Conservation (phyloP, 2,113 vertebrate genomes). For the Jacana jacana region DNA sequence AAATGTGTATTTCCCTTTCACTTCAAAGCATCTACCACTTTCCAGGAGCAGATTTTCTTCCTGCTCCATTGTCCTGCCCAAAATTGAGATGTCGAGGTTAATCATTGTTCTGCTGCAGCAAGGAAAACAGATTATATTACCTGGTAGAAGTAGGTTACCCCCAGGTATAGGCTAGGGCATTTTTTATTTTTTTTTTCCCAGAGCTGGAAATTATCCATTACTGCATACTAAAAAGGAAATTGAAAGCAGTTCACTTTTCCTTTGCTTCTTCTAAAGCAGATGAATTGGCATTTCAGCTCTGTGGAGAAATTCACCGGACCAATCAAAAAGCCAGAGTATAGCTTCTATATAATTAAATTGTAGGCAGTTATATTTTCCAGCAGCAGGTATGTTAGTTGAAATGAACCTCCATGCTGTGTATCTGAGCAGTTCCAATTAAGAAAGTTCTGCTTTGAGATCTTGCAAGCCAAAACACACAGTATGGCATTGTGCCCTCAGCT, state of each 20-base stretch:
- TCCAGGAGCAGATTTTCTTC: background rate
- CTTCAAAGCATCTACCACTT: background rate
- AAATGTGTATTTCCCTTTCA: background rate
- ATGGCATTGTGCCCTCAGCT: conserved; percentile 50
- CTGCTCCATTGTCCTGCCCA: background rate
- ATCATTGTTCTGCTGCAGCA: background rate
- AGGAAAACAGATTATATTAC: conserved; percentile 34
- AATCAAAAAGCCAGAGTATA: background rate
- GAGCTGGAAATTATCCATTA: conserved; percentile 33
- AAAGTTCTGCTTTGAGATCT: conserved; percentile 30
- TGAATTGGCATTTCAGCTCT: background rate
- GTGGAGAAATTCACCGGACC: background rate
- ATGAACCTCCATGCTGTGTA: conserved; percentile 12
- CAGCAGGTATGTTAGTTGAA: conserved; percentile 33
- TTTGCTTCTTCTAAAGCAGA: conserved; percentile 35
- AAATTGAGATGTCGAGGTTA: background rate
- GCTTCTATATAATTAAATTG: background rate
- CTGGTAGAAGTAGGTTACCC: conserved; percentile 34
- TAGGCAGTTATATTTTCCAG: conserved; percentile 23
- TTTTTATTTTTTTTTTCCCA: background rate
- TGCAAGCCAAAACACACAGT: conserved; percentile 30
- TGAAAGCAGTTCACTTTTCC: conserved; percentile 35
- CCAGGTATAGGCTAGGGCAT: background rate
- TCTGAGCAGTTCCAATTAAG: conserved; percentile 24
- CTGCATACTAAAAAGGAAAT: conserved; percentile 17